phyloP scores from a whole-genome alignment of 1,140 invertebrate species.

The Bombus waltoni region DNA sequence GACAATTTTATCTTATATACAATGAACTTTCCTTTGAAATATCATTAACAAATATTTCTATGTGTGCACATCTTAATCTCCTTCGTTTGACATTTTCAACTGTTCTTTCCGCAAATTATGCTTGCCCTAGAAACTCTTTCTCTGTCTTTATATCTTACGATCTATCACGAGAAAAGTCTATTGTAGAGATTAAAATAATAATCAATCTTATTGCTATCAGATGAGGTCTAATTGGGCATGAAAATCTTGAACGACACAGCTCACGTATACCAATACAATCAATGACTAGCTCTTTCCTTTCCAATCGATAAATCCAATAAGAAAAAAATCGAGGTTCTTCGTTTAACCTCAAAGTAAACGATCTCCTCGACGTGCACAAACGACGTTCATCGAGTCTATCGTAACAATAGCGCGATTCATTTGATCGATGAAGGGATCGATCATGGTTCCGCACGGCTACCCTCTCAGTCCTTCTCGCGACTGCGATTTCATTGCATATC shows the following conservation, averaged over 20 bases:
- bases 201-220: background rate
- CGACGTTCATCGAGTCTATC: background rate
- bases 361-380: background rate
- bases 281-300: too few species aligned
- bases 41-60: too few species aligned
- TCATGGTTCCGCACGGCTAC: constrained; percentile 28
- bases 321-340: background rate
- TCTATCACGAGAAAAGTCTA: too few species aligned
- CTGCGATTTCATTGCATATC: constrained; percentile 49
- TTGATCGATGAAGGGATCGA: constrained; percentile 30
- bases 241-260: background rate
- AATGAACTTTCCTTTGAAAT: too few species aligned
- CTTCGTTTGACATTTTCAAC: background rate
- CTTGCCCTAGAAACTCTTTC: too few species aligned
- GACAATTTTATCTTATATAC: too few species aligned
- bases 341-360: background rate
- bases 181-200: too few species aligned
- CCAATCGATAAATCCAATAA: background rate
- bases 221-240: background rate
- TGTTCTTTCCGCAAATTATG: background rate
- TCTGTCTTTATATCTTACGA: too few species aligned
- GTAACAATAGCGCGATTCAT: constrained; percentile 28
- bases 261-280: background rate
- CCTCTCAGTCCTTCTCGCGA: constrained; percentile 33
- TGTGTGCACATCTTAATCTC: background rate